These are phyloP conservation scores for Philopotamus ludificatus DNA, from an alignment of 1,140 invertebrate species.

Conservation along the genomic window DNA sequence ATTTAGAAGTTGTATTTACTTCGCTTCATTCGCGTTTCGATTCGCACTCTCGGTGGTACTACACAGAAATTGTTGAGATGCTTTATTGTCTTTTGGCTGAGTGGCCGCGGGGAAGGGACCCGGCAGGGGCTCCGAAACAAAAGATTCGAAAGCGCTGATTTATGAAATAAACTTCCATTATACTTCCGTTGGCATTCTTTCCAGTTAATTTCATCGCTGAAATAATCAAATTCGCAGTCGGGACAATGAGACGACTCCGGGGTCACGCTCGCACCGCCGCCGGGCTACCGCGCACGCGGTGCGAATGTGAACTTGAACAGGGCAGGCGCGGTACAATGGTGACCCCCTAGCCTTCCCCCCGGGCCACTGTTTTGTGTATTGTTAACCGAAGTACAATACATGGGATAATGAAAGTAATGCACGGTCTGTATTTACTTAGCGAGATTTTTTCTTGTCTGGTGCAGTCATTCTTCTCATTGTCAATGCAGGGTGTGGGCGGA, in stretches of 20 bases:
- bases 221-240: conserved; percentile 23
- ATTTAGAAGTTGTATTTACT: too few species aligned
- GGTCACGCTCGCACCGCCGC: not conserved
- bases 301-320: not conserved
- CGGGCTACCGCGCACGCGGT: not conserved
- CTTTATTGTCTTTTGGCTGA: not conserved
- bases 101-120: not conserved
- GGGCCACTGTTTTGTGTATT: not conserved
- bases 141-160: conserved; percentile 28
- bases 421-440: not conserved
- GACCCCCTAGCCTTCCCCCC: too few species aligned
- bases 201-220: conserved; percentile 26
- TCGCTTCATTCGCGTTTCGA: not conserved
- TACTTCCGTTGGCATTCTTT: conserved; percentile 27
- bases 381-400: not conserved
- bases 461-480: not conserved
- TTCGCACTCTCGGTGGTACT: not conserved
- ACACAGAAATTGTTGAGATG: not conserved
- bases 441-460: not conserved
- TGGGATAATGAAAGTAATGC: not conserved
- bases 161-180: conserved; percentile 31
- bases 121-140: conserved; percentile 13
- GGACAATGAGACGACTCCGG: not conserved
- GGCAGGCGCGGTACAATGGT: not conserved
- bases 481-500: not conserved